Evolutionary conservation across 53 echinoderm and acorn worm genomes (phyloP), one percentile per base, ranked within the genome.

Genomic region (Henricia sp.): DNA sequence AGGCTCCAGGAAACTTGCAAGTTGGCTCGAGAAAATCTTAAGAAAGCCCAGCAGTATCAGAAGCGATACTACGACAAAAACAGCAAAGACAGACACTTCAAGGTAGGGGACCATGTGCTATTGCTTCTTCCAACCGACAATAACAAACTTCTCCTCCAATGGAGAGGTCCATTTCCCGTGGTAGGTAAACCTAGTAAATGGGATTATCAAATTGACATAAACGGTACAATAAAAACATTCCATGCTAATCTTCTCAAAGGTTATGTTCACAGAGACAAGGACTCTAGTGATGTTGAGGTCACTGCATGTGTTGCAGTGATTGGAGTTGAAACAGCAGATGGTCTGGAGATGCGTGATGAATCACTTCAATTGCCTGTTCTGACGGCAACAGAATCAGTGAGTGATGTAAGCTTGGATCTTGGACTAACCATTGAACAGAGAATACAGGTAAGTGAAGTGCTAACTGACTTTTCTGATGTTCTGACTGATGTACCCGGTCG

Each of bases 401-500:
- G 39, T 37, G 67, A 67, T 36, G 39, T 67, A 16, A 4, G 19
- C 37, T n/a, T 67, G 16, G 39, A 38, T 23, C 37, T 3, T 27
- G 23, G 19, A n/a, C 67, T 88, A 11, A 57, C 71, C 17, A 42
- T 28, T 0, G 27, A 70, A 29, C 74, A 53, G 38, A 50, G 36
- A 67, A 28, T 66, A 34, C 17, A 64, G 13, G 52, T 89, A 10
- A 66, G 67, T 8, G 75, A n/a, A 20, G 9, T 67, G 16, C 20
- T 87, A 11, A 8, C 35, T 23, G 56, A 76, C 4, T 88, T 54
- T 54, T 50, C 44, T 27, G 87, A 91, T 40, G 82, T 86, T 66
- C 57, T 91, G 33, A 91, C 91, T 33, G 91, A 91, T 54, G 21
- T 91, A 2, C 91, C 91, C 14, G 91, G 91, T 33, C 68, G 35